Evolutionary conservation across 2,888 invertebrate genomes (phyloP).

Genomic region (Apamea sordens): DNA sequence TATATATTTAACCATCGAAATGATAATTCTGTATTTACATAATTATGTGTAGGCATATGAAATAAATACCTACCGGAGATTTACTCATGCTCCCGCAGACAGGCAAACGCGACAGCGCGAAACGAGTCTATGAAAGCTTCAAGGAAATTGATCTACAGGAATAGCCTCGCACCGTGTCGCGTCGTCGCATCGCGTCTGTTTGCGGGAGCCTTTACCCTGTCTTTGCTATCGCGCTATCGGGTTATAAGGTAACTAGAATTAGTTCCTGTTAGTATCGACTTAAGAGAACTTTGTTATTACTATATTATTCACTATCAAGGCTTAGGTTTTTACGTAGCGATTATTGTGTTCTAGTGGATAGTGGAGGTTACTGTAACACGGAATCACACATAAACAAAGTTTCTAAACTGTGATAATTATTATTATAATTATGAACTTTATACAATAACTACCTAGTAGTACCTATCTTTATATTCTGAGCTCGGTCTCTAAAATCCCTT

Average conservation of each 20-base stretch:
- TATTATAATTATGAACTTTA: neutral
- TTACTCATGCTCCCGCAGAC: neutral
- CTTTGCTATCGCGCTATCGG: neutral
- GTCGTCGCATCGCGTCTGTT: too few species aligned
- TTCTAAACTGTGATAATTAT: neutral
- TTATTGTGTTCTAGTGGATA: constrained; percentile 14
- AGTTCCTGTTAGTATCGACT: neutral
- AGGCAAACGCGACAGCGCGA: too few species aligned
- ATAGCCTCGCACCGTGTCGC: too few species aligned
- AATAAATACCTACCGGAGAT: neutral
- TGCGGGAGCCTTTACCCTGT: neutral
- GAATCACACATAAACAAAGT: constrained; percentile 3
- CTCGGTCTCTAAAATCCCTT: neutral
- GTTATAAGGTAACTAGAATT: neutral
- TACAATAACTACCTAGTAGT: neutral
- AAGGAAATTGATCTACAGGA: too few species aligned
- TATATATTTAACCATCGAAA: neutral
- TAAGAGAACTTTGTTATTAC: neutral
- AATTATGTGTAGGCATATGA: neutral
- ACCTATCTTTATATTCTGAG: neutral
- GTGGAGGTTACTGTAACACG: neutral
- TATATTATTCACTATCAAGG: neutral
- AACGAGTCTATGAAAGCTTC: too few species aligned
- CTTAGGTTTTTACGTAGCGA: neutral
- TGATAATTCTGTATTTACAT: neutral